A percentile compares a stretch with the other conserved stretches of the same genome.
Conservation (phyloP, 2,113 vertebrate genomes). For the Nycticryphes semicollaris region DNA sequence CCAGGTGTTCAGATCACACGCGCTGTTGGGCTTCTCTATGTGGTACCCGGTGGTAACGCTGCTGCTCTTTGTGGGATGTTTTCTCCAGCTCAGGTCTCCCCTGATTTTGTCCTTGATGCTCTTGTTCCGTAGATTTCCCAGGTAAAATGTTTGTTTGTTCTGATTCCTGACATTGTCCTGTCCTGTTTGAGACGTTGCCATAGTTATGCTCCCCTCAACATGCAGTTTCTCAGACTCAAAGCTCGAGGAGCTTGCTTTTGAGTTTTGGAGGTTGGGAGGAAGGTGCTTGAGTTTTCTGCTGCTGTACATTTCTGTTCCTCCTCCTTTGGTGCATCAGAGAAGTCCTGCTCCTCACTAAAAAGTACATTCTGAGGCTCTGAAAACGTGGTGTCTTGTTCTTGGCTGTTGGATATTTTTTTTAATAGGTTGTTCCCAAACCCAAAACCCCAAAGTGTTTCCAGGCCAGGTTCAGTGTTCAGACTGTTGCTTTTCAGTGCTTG, state of each 20-base stretch:
- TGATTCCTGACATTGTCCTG: neutral
- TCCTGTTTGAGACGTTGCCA: neutral
- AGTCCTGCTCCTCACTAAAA: neutral
- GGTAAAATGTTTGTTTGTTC: neutral
- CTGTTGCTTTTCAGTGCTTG: neutral
- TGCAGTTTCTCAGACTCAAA: neutral
- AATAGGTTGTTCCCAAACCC: neutral
- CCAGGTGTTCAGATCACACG: neutral
- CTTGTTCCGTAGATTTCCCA: neutral
- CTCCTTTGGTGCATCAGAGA: neutral
- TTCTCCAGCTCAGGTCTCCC: neutral
- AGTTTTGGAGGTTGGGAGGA: neutral
- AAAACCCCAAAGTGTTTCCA: neutral
- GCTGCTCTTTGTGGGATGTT: neutral
- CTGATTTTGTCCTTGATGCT: neutral
- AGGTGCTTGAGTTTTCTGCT: neutral
- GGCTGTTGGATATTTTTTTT: neutral
- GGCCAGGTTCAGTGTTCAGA: neutral
- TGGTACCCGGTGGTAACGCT: accelerated
- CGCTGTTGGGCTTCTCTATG: neutral
- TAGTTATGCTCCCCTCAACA: neutral
- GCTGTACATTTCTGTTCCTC: neutral
- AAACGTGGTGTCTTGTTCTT: neutral
- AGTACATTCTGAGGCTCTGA: neutral
- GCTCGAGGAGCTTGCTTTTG: neutral